These are phyloP conservation scores for Cassiopea xamachana DNA, from an alignment of 30 jellyfish, hydroid and myxozoan species.

Conservation along the genomic window DNA sequence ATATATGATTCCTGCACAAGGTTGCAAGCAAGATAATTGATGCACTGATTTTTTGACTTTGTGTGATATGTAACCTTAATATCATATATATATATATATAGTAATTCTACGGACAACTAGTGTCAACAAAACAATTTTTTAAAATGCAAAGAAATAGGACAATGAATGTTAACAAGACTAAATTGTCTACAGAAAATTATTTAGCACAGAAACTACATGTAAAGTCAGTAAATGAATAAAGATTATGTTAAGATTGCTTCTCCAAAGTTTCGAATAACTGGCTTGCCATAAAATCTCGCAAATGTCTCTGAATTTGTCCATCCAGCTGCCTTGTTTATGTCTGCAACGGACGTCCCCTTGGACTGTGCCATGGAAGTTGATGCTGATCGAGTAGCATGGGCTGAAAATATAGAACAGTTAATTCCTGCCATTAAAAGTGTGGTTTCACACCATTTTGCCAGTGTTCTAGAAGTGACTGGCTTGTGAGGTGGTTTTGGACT, in stretches of 20 bases:
- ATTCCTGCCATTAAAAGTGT: slow-evolving; percentile 10
- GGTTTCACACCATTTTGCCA: slow-evolving; percentile 20
- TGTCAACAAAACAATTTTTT: background rate
- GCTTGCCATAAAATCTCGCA: slow-evolving; percentile 19
- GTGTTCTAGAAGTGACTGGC: slow-evolving; percentile 13
- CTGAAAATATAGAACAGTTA: slow-evolving; percentile 3
- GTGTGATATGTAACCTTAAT: too few relatives aligned
- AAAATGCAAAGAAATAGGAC: background rate
- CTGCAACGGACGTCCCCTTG: background rate
- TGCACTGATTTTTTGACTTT: too few relatives aligned
- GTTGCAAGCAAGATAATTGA: too few relatives aligned
- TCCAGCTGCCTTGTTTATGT: slow-evolving; percentile 36
- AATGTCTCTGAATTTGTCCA: slow-evolving; percentile 28
- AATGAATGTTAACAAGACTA: background rate
- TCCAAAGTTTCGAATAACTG: background rate
- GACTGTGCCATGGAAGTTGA: slow-evolving; percentile 27
- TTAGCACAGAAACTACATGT: background rate
- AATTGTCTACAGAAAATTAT: background rate
- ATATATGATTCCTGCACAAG: too few relatives aligned
- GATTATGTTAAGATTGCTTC: background rate
- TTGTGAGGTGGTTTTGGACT: slow-evolving; percentile 21
- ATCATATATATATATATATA: too few relatives aligned
- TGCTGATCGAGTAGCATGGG: slow-evolving; percentile 25
- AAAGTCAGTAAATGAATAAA: background rate
- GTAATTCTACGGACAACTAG: background rate